These are phyloP conservation scores for Zootermopsis nevadensis DNA, from an alignment of 2,888 invertebrate species.

Conservation along the genomic window DNA sequence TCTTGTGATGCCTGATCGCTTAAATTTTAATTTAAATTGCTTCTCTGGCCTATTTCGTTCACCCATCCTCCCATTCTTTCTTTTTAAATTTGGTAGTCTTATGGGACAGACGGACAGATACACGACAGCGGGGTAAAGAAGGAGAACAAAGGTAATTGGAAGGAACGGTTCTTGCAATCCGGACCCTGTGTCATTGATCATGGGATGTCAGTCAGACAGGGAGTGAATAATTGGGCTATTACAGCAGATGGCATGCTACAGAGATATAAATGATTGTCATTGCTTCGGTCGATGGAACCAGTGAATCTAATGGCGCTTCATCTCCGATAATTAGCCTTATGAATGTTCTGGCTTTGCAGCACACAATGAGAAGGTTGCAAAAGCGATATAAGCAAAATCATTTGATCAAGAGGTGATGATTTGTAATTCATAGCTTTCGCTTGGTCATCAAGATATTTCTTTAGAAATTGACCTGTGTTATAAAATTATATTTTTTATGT, in stretches of 20 bases:
- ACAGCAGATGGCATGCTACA: slow-evolving; percentile 23
- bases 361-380: neutral
- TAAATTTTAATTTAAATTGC: too few relatives aligned
- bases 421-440: neutral
- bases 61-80: too few relatives aligned
- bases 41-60: too few relatives aligned
- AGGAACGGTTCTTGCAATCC: slow-evolving; percentile 1
- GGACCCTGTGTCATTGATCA: neutral
- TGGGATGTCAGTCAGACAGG: slow-evolving; percentile 6
- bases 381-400: neutral
- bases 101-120: too few relatives aligned
- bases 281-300: slow-evolving; percentile 19
- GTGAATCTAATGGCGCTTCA: slow-evolving; percentile 8
- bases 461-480: too few relatives aligned
- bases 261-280: slow-evolving; percentile 42
- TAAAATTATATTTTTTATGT: too few relatives aligned
- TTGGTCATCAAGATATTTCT: too few relatives aligned
- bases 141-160: slow-evolving; percentile 26
- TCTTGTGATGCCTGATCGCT: too few relatives aligned
- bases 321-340: neutral
- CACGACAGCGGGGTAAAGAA: too few relatives aligned
- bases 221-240: slow-evolving; percentile 38
- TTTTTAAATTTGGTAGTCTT: too few relatives aligned
- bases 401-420: neutral
- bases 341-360: neutral